Evolutionary conservation across 2,113 vertebrate genomes (phyloP).

Genomic region (Xyliphius kryptos): DNA sequence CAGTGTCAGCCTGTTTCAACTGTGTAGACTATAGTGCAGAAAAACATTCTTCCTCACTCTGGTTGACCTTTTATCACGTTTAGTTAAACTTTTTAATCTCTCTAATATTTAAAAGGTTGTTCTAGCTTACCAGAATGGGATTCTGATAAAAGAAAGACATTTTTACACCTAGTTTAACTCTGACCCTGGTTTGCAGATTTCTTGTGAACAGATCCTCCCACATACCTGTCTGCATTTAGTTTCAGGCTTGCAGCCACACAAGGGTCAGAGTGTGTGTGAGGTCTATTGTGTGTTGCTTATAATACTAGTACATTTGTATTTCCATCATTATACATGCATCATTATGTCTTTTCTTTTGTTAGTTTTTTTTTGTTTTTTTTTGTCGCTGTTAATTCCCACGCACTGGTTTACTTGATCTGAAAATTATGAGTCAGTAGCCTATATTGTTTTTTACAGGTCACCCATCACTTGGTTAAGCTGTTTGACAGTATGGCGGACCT

Average conservation of each 20-base stretch:
- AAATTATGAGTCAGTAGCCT: conserved; percentile 6
- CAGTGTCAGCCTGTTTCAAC: neutral
- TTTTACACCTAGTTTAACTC: conserved; percentile 28
- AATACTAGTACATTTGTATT: conserved; percentile 31
- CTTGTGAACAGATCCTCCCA: conserved; percentile 27
- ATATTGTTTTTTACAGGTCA: conserved; percentile 58
- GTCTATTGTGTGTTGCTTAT: conserved; percentile 32
- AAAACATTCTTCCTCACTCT: conserved; percentile 5
- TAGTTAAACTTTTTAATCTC: conserved; percentile 29
- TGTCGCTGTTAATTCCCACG: neutral
- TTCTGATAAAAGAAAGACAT: conserved; percentile 30
- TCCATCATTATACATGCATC: conserved; percentile 30
- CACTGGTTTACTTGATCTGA: conserved; percentile 14
- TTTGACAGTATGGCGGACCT: conserved; percentile 70
- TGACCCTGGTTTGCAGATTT: conserved; percentile 19
- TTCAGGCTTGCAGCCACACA: conserved; percentile 24
- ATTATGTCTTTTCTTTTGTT: conserved; percentile 8
- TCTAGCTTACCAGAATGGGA: conserved; percentile 23
- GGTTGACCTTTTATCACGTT: conserved; percentile 32
- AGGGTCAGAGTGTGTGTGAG: conserved; percentile 24
- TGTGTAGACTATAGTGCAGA: neutral
- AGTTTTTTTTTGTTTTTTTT: neutral
- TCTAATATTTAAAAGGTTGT: conserved; percentile 26
- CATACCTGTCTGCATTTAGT: conserved; percentile 21
- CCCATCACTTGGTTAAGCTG: conserved; percentile 66